Conservation (phyloP, 2,797 vertebrate genomes). For the Xerus rutilus region DNA sequence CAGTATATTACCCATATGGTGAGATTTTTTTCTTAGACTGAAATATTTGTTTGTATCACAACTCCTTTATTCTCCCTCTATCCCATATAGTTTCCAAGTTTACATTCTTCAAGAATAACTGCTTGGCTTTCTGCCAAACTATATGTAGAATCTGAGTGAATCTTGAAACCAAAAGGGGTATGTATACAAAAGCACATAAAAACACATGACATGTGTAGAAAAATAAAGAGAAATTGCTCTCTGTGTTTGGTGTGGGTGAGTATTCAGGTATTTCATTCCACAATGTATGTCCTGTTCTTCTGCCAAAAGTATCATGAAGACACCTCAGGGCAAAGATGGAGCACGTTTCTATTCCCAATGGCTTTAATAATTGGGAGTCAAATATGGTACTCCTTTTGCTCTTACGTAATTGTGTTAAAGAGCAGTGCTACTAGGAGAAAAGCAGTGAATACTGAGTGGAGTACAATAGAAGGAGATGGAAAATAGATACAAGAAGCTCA, state of each 20-base stretch:
- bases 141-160: slow-evolving; percentile 75
- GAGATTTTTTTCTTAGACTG: slow-evolving; percentile 74
- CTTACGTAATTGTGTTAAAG: slow-evolving; percentile 98
- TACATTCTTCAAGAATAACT: slow-evolving; percentile 76
- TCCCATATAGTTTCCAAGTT: slow-evolving; percentile 78
- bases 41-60: slow-evolving; percentile 65
- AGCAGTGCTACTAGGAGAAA: slow-evolving; percentile 95
- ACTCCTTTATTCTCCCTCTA: slow-evolving; percentile 60
- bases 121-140: slow-evolving; percentile 73
- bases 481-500: slow-evolving; percentile 95
- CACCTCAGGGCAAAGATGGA: slow-evolving; percentile 84
- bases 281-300: slow-evolving; percentile 67
- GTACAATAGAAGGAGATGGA: slow-evolving; percentile 94
- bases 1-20: not conserved
- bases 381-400: slow-evolving; percentile 93
- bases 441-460: slow-evolving; percentile 89
- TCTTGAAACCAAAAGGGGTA: slow-evolving; percentile 51
- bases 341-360: slow-evolving; percentile 93
- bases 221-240: slow-evolving; percentile 55
- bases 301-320: slow-evolving; percentile 79
- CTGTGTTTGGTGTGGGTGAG: not conserved
- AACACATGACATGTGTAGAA: slow-evolving; percentile 60
- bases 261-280: slow-evolving; percentile 47
- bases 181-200: slow-evolving; percentile 54
- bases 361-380: slow-evolving; percentile 97